phyloP scores from a whole-genome alignment of 2,797 vertebrate genomes.

The Erethizon dorsatum region DNA sequence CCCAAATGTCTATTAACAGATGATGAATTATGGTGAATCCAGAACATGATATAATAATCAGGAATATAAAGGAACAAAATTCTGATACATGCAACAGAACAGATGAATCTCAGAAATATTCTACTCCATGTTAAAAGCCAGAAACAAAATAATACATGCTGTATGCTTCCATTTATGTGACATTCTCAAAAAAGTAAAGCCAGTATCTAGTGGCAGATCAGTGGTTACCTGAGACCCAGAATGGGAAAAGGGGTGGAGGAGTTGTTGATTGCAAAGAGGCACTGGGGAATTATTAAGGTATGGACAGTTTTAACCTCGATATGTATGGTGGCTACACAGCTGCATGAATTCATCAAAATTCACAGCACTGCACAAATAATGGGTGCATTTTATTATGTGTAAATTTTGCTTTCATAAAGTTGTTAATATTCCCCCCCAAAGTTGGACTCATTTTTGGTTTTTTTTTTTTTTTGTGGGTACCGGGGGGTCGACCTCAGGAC shows the following conservation, averaged over 20 bases:
- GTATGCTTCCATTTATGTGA: not conserved
- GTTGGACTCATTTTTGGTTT: not conserved
- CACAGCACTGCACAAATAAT: constrained; percentile 1
- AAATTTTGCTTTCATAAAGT: not conserved
- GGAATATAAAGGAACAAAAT: not conserved
- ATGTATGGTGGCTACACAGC: not conserved
- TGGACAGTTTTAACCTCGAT: not conserved
- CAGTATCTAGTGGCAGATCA: not conserved
- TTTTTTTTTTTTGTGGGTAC: too few relatives aligned
- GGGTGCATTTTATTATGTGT: not conserved
- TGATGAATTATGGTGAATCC: not conserved
- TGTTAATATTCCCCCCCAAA: not conserved
- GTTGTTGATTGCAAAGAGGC: not conserved
- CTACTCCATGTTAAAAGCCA: not conserved
- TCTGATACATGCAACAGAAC: not conserved
- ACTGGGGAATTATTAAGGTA: not conserved
- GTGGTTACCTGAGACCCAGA: not conserved
- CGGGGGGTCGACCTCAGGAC: too few relatives aligned
- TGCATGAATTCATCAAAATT: not conserved
- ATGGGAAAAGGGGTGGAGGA: not conserved
- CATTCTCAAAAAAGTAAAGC: not conserved
- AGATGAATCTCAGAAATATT: not conserved
- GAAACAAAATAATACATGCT: not conserved
- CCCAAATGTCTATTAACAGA: not conserved
- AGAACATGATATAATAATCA: not conserved